A percentile compares a stretch with the other conserved stretches of the same genome.
phyloP scores from a whole-genome alignment of 2,113 vertebrate species.

The Aptenodytes forsteri region DNA sequence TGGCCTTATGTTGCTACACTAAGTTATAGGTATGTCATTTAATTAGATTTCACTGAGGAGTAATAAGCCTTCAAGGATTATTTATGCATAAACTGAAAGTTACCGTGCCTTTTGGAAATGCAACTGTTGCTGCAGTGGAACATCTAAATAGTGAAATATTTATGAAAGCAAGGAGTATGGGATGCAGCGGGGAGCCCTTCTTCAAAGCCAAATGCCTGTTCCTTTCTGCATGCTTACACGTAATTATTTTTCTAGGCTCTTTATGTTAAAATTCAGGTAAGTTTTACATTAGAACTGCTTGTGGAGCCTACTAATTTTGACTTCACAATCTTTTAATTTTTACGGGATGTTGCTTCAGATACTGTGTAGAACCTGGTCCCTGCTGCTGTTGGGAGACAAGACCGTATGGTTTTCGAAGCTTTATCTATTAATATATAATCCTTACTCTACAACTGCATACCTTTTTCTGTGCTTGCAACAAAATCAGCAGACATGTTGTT shows the following conservation, averaged over 20 bases:
- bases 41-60: background rate
- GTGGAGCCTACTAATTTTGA: background rate
- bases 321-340: background rate
- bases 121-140: background rate
- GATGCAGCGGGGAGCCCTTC: background rate
- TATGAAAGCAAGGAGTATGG: background rate
- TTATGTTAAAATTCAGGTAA: background rate
- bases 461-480: background rate
- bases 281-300: background rate
- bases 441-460: background rate
- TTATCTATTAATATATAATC: background rate
- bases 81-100: background rate
- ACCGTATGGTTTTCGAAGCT: background rate
- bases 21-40: background rate
- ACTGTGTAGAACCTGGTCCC: background rate
- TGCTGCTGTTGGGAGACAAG: background rate
- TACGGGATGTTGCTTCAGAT: background rate
- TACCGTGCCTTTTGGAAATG: background rate
- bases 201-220: background rate
- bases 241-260: background rate
- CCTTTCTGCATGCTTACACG: background rate
- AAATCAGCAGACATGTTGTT: background rate
- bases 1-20: background rate
- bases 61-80: background rate
- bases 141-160: background rate